Percentiles rank a stretch among this genome's conserved stretches.
These are phyloP conservation scores for Chaetodon trifasciatus DNA, from an alignment of 2,797 vertebrate genomes.

Conservation along the genomic window DNA sequence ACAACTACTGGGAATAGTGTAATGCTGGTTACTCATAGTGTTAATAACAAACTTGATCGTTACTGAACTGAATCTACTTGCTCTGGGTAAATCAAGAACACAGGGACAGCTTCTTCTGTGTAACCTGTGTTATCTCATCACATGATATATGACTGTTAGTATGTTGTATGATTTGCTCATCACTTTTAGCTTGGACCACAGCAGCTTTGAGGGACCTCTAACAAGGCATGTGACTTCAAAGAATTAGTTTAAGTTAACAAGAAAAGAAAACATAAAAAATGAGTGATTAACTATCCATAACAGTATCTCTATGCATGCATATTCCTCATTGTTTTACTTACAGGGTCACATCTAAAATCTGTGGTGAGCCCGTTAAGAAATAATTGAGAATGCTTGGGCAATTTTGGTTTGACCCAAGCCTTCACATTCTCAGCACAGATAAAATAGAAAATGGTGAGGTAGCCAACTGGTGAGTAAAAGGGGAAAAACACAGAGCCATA, in stretches of 20 bases:
- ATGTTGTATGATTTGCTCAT: background rate
- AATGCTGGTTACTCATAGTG: background rate
- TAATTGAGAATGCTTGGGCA: slow-evolving; percentile 5
- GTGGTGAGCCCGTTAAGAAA: background rate
- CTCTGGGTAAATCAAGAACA: no score
- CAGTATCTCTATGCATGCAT: background rate
- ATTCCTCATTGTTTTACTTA: background rate
- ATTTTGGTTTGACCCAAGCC: slow-evolving; percentile 3
- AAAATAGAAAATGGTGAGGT: slow-evolving; percentile 50
- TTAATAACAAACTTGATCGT: background rate
- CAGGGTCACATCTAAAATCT: background rate
- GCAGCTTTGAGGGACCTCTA: background rate
- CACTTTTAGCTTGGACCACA: background rate
- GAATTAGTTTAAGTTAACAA: background rate
- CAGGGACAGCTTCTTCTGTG: no score
- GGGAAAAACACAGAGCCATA: slow-evolving; percentile 64
- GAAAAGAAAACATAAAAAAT: background rate
- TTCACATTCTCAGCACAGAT: slow-evolving; percentile 41
- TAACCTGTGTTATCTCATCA: no score
- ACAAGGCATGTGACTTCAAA: background rate
- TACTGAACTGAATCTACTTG: no score
- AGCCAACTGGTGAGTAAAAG: slow-evolving; percentile 67
- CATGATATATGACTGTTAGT: background rate
- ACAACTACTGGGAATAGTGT: background rate
- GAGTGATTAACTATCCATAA: background rate